phyloP scores from a whole-genome alignment of 2,113 vertebrate genomes.

The Chelonoidis abingdonii region DNA sequence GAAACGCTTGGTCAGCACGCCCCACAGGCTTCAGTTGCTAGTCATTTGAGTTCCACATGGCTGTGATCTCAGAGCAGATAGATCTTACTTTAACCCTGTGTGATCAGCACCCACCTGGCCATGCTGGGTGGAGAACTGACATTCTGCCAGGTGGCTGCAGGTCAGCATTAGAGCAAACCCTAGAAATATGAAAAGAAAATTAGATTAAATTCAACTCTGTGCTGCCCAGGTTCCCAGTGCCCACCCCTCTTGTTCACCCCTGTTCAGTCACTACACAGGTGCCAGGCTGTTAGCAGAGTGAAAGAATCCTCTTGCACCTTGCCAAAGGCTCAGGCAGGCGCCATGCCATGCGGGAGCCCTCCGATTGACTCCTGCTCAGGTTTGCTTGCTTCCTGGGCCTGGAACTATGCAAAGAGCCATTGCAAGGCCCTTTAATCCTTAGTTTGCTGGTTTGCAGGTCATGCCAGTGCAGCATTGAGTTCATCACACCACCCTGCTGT shows the following conservation, averaged over 20 bases:
- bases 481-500: too few relatives aligned
- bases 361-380: background rate
- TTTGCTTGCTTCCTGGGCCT: background rate
- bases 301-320: too few relatives aligned
- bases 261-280: background rate
- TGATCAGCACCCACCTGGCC: background rate
- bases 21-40: background rate
- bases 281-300: background rate
- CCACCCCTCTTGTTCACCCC: background rate
- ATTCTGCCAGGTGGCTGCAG: too few relatives aligned
- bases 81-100: background rate
- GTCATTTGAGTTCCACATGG: background rate
- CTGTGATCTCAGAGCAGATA: background rate
- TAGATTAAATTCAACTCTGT: background rate
- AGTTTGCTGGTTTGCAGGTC: background rate
- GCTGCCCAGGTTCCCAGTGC: background rate
- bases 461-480: background rate
- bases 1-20: background rate
- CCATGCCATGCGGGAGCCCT: background rate
- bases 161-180: background rate
- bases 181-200: background rate
- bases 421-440: background rate
- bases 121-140: too few relatives aligned
- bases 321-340: background rate
- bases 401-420: background rate